These are phyloP conservation scores for Antheraea mylitta DNA, from an alignment of 1,140 invertebrate genomes.

Conservation along the genomic window DNA sequence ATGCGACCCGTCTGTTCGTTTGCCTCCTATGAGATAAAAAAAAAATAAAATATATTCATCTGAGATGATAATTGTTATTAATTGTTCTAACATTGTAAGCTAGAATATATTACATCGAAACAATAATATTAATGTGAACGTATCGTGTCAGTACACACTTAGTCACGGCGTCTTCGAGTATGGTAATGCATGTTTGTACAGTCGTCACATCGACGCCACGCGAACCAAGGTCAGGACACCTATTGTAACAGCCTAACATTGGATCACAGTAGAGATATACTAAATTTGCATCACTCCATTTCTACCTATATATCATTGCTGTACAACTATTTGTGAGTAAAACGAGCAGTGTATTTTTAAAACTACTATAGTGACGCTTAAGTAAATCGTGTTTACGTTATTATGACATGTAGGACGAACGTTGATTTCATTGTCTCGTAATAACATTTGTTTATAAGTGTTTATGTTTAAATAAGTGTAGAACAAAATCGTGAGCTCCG, in stretches of 20 bases:
- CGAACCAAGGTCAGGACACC: conserved; percentile 37
- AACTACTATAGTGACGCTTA: neutral
- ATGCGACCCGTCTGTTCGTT: too few relatives aligned
- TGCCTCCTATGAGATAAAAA: too few relatives aligned
- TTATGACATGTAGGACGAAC: neutral
- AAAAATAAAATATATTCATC: too few relatives aligned
- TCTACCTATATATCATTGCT: conserved; percentile 21
- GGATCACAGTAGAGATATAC: conserved; percentile 23
- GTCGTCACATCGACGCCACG: conserved; percentile 35
- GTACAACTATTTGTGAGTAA: conserved; percentile 15
- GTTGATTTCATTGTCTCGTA: conserved; percentile 1
- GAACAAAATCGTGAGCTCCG: neutral
- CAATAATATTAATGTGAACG: conserved; percentile 5
- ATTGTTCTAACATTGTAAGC: neutral
- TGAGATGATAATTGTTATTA: too few relatives aligned
- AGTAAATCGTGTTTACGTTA: neutral
- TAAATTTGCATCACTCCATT: conserved; percentile 19
- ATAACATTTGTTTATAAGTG: neutral
- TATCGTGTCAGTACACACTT: conserved; percentile 18
- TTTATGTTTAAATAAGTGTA: neutral
- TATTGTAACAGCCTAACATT: conserved; percentile 25
- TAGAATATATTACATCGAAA: neutral
- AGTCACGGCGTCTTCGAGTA: conserved; percentile 41
- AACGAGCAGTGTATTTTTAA: conserved; percentile 18
- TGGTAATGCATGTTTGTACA: conserved; percentile 50